Conservation (phyloP, 2,888 invertebrate species). For the Drosophila greeni region DNA sequence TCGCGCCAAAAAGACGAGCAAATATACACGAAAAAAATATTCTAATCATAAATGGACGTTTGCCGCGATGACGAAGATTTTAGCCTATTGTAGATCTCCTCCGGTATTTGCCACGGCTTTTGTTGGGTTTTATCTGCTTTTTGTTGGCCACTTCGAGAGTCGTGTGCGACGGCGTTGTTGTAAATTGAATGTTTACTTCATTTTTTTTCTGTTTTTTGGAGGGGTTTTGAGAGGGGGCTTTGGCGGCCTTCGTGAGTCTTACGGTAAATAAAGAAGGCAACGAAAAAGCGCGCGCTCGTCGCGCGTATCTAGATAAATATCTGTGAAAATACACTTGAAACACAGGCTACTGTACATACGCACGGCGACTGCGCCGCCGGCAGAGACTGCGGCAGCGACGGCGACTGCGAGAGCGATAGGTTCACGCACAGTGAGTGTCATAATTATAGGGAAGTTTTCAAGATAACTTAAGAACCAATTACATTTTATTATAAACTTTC, state of each 20-base stretch:
- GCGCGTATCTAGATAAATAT: conserved; percentile 70
- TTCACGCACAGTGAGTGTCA: conserved; percentile 21
- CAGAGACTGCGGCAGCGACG: conserved; percentile 35
- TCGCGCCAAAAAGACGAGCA: conserved; percentile 25
- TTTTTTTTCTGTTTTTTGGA: conserved; percentile 4
- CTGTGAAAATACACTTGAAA: conserved; percentile 67
- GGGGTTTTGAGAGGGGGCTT: conserved; percentile 21
- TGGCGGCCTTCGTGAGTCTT: conserved; percentile 41
- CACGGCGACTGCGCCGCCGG: conserved; percentile 48
- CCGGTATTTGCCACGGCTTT: conserved; percentile 10
- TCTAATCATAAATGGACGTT: conserved; percentile 54
- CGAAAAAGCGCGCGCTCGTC: conserved; percentile 46
- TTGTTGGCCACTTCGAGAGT: conserved; percentile 39
- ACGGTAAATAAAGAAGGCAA: conserved; percentile 51
- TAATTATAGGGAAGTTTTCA: neutral
- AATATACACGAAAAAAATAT: conserved; percentile 12
- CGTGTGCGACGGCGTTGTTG: conserved; percentile 36
- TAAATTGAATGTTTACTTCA: conserved; percentile 45
- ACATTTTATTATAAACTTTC: no score
- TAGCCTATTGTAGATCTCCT: conserved; percentile 23
- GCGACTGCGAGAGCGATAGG: conserved; percentile 32
- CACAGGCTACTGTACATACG: conserved; percentile 71
- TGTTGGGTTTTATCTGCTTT: conserved; percentile 15
- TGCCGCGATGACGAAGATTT: conserved; percentile 33
- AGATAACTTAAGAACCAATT: neutral